These are phyloP conservation scores for Lumbricus terrestris DNA, from an alignment of 2,888 invertebrate species.

Conservation along the genomic window DNA sequence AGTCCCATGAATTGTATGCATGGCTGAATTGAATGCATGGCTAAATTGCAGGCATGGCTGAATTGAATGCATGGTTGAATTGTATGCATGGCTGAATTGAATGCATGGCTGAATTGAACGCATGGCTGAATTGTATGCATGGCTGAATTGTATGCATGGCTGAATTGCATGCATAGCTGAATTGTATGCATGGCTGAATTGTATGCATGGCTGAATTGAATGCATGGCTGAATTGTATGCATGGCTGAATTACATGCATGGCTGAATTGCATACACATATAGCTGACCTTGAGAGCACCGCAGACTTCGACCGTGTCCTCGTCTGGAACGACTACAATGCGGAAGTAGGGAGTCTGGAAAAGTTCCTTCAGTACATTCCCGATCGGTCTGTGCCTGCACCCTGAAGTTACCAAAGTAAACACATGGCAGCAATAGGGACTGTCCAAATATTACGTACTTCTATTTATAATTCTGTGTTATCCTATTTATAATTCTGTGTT, in stretches of 20 bases:
- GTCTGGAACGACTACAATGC: slow-evolving; percentile 90
- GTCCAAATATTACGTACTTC: too few relatives aligned
- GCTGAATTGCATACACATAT: slow-evolving; percentile 51
- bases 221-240: slow-evolving; percentile 66
- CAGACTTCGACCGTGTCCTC: slow-evolving; percentile 97
- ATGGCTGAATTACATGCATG: not conserved
- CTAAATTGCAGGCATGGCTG: too few relatives aligned
- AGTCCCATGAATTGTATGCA: too few relatives aligned
- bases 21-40: too few relatives aligned
- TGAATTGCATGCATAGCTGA: slow-evolving; percentile 51
- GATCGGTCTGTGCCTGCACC: slow-evolving; percentile 61
- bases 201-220: too few relatives aligned
- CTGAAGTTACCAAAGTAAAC: slow-evolving; percentile 38
- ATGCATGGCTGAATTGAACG: too few relatives aligned
- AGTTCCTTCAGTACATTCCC: slow-evolving; percentile 81
- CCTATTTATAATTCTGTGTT: too few relatives aligned
- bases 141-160: not conserved
- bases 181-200: slow-evolving; percentile 52
- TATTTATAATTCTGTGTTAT: too few relatives aligned
- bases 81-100: too few relatives aligned
- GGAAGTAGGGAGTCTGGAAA: slow-evolving; percentile 91
- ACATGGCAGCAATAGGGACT: too few relatives aligned
- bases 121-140: too few relatives aligned
- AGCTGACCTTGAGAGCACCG: slow-evolving; percentile 86
- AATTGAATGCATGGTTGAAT: too few relatives aligned